Percentiles rank a stretch among this genome's conserved stretches.
phyloP scores from a whole-genome alignment of 2,113 vertebrate genomes.

The Oxygymnocypris stewartii region DNA sequence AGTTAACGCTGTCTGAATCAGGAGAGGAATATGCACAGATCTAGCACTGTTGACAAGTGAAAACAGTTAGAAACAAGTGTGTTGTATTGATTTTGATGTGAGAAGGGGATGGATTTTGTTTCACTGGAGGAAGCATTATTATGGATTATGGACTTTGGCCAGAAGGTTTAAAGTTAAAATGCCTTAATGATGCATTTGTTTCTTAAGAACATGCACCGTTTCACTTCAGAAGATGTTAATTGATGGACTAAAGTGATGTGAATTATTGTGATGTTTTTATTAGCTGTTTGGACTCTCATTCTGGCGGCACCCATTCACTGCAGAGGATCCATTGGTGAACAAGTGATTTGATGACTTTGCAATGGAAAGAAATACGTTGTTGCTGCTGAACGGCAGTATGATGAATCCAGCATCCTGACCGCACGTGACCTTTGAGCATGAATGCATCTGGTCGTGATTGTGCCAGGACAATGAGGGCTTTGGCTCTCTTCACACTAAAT shows the following conservation, averaged over 20 bases:
- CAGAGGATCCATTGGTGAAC: too few species aligned
- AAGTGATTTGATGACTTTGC: not conserved
- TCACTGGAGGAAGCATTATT: too few species aligned
- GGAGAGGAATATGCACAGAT: too few species aligned
- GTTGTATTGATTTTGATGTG: too few species aligned
- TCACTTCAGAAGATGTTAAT: too few species aligned
- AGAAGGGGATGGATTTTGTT: too few species aligned
- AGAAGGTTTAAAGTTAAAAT: too few species aligned
- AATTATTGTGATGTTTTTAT: not conserved
- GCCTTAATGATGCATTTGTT: not conserved
- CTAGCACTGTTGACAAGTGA: too few species aligned
- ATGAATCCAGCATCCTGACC: constrained; percentile 20
- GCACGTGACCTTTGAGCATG: constrained; percentile 29
- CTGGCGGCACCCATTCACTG: not conserved
- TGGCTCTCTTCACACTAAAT: not conserved
- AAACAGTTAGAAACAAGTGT: too few species aligned
- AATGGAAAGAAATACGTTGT: not conserved
- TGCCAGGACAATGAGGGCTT: not conserved
- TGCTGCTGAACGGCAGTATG: constrained; percentile 1
- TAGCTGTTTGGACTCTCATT: not conserved
- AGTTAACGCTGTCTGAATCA: too few species aligned
- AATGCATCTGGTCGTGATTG: constrained; percentile 21
- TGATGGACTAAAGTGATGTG: too few species aligned
- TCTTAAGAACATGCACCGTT: not conserved
- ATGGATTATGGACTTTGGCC: too few species aligned